Conservation (phyloP, 2,797 vertebrate species). For the Clarias laeviceps region DNA sequence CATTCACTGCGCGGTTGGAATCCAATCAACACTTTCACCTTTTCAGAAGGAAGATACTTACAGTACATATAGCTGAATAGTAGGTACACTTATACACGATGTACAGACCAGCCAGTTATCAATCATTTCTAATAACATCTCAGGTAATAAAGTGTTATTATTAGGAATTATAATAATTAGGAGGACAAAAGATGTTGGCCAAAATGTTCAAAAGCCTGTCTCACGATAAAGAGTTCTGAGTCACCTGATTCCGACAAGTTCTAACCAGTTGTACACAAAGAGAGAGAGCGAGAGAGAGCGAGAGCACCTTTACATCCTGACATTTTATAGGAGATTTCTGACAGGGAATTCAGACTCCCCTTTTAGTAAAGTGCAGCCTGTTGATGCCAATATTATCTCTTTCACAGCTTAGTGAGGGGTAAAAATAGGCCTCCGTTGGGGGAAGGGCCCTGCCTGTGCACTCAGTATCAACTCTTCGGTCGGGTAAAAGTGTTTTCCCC, state of each 20-base stretch:
- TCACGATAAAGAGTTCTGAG: neutral
- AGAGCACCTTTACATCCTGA: neutral
- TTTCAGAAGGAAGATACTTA: neutral
- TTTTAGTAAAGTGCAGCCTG: conserved; percentile 46
- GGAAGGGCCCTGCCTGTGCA: conserved; percentile 39
- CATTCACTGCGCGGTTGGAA: neutral
- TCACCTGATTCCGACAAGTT: neutral
- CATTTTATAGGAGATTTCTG: conserved; percentile 1
- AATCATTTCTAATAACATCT: neutral
- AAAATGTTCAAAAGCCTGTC: neutral
- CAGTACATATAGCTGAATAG: neutral
- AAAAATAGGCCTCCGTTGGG: conserved; percentile 55
- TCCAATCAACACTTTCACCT: no score
- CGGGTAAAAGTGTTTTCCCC: conserved; percentile 40
- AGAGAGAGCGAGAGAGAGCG: neutral
- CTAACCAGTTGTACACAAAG: neutral
- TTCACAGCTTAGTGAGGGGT: conserved; percentile 48
- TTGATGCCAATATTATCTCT: conserved; percentile 52
- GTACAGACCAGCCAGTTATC: neutral
- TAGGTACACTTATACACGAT: neutral
- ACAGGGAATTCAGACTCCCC: neutral
- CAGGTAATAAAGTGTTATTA: neutral
- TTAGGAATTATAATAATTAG: neutral
- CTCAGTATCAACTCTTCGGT: conserved; percentile 37
- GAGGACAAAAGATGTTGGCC: neutral